Evolutionary conservation across 2,113 vertebrate species (phyloP).

Genomic region (Oenanthe oenanthe): DNA sequence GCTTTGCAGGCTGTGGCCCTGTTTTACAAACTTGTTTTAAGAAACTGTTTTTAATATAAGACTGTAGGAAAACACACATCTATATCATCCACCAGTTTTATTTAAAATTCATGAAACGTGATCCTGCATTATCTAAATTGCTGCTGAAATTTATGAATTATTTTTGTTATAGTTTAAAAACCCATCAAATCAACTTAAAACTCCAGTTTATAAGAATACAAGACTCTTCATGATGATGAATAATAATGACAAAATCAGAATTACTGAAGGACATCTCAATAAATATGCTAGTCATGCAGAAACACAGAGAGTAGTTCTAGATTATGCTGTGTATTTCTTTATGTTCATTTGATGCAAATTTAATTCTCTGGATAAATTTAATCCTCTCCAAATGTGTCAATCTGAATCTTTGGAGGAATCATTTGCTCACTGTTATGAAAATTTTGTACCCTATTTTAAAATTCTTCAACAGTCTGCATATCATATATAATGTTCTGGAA

Average conservation of each 20-base stretch:
- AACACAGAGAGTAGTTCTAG: background rate
- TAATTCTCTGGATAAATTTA: constrained; percentile 48
- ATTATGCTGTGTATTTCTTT: constrained; percentile 9
- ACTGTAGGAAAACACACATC: background rate
- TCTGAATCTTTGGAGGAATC: constrained; percentile 33
- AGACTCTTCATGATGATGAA: background rate
- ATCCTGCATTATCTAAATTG: background rate
- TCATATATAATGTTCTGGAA: background rate
- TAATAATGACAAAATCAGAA: constrained; percentile 22
- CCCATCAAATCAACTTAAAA: background rate
- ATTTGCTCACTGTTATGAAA: constrained; percentile 20
- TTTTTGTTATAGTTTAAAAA: background rate
- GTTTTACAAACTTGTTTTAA: background rate
- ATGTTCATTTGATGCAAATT: constrained; percentile 44
- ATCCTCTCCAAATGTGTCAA: constrained; percentile 25
- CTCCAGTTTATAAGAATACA: background rate
- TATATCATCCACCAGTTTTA: background rate
- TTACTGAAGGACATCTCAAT: constrained; percentile 40
- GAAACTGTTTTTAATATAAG: background rate
- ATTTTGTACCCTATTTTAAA: constrained; percentile 37
- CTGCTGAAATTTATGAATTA: background rate
- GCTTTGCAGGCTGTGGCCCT: background rate
- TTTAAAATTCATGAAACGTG: background rate
- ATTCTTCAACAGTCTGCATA: background rate
- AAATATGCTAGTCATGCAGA: constrained; percentile 8